Evolutionary conservation across 2,888 invertebrate species (phyloP), one percentile per base, ranked within the genome.

Genomic region (Apamea monoglypha): DNA sequence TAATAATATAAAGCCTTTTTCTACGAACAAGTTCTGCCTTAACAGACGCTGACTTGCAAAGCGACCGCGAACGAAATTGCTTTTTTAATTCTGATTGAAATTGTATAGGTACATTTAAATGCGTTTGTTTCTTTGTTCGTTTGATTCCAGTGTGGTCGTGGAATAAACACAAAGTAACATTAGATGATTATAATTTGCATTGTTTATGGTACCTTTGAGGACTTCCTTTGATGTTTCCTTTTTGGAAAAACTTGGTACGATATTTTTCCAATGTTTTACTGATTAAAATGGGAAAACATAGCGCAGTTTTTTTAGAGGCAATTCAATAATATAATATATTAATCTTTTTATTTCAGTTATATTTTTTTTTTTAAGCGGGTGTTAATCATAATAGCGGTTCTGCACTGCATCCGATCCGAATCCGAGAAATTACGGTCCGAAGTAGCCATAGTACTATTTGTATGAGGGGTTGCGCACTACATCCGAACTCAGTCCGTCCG

Each of bases 61-160:
- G 73, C 63, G 16, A 86, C 78, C 70, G 70, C 44, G 56, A 79
- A 50, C 25, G 50, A 74, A 79, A 86, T 84, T 78, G 70, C 76
- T 86, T 86, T 78, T 83, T 81, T 63, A 71, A 79, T 79, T 80
- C 56, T 53, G 69, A 86, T 73, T 80, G 67, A 69, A 76, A 72
- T 47, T 85, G 29, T 71, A 66, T 76, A 59, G 56, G n/a, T 59
- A 75, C 2, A 36, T 66, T 77, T 74, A 81, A 66, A 69, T 10
- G 44, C 32, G 53, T 64, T 78, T 82, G 53, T 71, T 85, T 74
- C 59, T 63, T 74, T 74, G 14, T 67, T 61, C 47, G 44, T 53
- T 64, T 36, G 12, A 74, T 67, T 63, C 2, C 14, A n/a, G n/a
- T 68, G 59, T 84, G 25, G 29, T 40, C 14, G 18, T 64, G 47